Base-by-base conservation (phyloP, 1,140 invertebrate genomes). In the Doryteuthis pealeii region DNA sequence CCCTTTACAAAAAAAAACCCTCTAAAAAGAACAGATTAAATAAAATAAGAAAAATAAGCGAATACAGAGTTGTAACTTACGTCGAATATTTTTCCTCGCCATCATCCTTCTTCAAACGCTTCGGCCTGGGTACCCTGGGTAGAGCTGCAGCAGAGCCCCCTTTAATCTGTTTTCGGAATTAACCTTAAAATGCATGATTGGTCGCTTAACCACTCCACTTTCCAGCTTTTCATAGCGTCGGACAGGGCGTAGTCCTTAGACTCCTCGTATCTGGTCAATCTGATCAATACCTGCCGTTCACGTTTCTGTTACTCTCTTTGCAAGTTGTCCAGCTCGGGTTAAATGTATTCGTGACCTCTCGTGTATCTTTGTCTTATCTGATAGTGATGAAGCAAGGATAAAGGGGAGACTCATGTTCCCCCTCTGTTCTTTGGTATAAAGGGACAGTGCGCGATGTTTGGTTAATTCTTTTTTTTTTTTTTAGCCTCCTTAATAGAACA, bases 181-280 rank as follows among this genome's bases (percentile, higher is more conserved):
- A n/a, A 85, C 77, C 33, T 77, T 78, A 22, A 85, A 74, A 73
- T 86, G 84, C 40, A 86, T 75, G n/a, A 86, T 78, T 5, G 82
- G 81, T 70, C 84, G 74, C 70, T 86, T 86, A 4, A 84, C 76
- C 83, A 86, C n/a, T n/a, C 82, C n/a, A 81, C 82, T 74, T 86
- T 84, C n/a, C 28, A 83, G 66, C 5, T 78, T 78, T 66, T 79
- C 79, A 72, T 86, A 86, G 0, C 84, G 77, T 8, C 84, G 78
- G n/a, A 86, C 43, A 15, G 83, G 82, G 74, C 84, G n/a, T 81
- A 82, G 45, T 82, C 80, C 75, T 86, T 86, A 26, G 82, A 82
- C 54, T 82, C 79, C 45, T 84, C 84, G 71, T 86, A 86, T 43
- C 78, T 76, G 40, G 65, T 66, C 32, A 86, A 79, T n/a, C 71